Conservation (phyloP, 2,888 invertebrate genomes). For the Apamea epomidion region DNA sequence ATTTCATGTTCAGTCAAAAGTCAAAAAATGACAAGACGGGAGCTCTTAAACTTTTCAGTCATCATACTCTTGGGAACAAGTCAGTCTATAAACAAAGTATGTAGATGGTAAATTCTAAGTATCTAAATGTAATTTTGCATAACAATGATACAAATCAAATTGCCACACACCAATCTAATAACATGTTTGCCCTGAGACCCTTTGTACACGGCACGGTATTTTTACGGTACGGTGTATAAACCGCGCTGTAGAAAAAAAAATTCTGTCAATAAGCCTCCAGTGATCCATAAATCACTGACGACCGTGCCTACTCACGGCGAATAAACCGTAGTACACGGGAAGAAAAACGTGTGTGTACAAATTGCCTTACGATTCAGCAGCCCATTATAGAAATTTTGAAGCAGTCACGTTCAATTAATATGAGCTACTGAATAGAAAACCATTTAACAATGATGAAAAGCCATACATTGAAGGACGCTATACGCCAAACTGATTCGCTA, state of each 20-base stretch:
- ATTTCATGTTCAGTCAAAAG: background rate
- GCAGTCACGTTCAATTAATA: conserved; percentile 25
- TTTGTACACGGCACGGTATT: background rate
- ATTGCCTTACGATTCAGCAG: conserved; percentile 1
- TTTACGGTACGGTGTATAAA: background rate
- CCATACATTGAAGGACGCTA: conserved; percentile 22
- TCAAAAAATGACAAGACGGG: background rate
- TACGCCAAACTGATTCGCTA: background rate
- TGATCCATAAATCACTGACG: background rate
- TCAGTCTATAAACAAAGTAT: background rate
- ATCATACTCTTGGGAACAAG: background rate
- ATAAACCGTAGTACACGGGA: background rate
- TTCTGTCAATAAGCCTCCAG: background rate
- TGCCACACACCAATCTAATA: conserved; percentile 10
- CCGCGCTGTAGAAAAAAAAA: background rate
- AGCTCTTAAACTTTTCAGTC: background rate
- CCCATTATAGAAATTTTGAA: background rate
- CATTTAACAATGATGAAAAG: conserved; percentile 25
- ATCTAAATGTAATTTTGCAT: background rate
- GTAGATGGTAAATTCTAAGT: background rate
- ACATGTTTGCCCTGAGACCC: background rate
- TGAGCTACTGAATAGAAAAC: conserved; percentile 22
- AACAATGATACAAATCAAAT: background rate
- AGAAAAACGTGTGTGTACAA: background rate
- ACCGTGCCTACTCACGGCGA: background rate